Percentiles rank a stretch among this genome's conserved stretches.
Evolutionary conservation across 2,113 vertebrate species (phyloP).

Genomic region (Gymnogyps californianus): DNA sequence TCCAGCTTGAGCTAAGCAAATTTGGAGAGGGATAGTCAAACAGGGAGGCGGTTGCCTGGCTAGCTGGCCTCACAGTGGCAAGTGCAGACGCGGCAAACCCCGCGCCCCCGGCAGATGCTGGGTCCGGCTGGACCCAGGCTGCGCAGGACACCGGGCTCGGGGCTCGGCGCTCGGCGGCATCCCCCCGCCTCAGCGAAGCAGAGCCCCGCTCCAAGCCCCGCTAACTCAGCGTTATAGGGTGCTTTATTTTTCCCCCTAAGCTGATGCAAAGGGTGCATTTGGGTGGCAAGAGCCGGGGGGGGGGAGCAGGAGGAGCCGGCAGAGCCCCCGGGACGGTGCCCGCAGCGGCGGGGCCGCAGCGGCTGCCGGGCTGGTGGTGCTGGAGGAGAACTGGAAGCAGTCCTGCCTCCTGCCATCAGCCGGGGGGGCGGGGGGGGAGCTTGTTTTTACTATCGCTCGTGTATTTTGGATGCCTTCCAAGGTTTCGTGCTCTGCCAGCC

Average conservation of each 20-base stretch:
- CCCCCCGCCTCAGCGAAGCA: not conserved
- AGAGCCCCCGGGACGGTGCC: not conserved
- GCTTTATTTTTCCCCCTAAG: fast-evolving
- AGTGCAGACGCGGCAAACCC: not conserved
- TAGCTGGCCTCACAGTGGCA: slow-evolving; percentile 7
- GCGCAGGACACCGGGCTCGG: fast-evolving
- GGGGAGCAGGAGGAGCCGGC: not conserved
- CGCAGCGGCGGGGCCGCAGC: not conserved
- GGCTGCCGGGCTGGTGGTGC: not conserved
- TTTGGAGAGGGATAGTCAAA: slow-evolving; percentile 65
- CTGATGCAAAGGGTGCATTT: not conserved
- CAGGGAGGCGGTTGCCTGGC: slow-evolving; percentile 53
- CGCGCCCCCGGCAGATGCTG: not conserved
- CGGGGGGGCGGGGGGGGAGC: not conserved
- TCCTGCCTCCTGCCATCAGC: not conserved
- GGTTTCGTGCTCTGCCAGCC: not conserved
- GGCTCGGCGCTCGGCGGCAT: not conserved
- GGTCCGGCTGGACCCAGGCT: not conserved
- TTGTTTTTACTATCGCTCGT: not conserved
- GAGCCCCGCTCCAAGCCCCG: not conserved
- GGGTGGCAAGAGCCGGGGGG: too few species aligned
- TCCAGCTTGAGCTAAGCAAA: slow-evolving; percentile 58
- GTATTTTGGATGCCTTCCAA: not conserved
- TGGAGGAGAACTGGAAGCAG: not conserved
- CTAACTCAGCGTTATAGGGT: fast-evolving